phyloP scores from a whole-genome alignment of 1,140 invertebrate genomes.

The Eciton burchellii region DNA sequence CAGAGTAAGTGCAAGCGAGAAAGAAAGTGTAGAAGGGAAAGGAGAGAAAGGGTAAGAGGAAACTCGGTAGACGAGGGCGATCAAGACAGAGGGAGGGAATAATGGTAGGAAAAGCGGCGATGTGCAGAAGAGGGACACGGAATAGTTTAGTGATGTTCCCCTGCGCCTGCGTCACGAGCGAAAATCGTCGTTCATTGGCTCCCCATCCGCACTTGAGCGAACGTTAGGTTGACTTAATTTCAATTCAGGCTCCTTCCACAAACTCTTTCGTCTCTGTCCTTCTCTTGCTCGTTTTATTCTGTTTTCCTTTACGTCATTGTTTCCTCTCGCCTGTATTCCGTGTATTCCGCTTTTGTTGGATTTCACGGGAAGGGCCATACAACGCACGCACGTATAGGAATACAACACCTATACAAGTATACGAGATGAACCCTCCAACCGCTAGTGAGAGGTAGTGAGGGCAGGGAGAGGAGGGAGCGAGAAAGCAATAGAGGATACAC shows the following conservation, averaged over 20 bases:
- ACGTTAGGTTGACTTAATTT: constrained; percentile 74
- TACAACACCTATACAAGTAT: constrained; percentile 19
- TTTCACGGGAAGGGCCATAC: constrained; percentile 22
- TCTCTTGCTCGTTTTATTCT: not conserved
- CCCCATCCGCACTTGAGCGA: constrained; percentile 68
- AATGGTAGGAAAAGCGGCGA: constrained; percentile 47
- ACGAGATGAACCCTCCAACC: constrained; percentile 46
- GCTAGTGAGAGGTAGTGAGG: constrained; percentile 7
- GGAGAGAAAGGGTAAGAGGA: constrained; percentile 2
- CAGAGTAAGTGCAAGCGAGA: constrained; percentile 20
- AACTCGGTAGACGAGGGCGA: constrained; percentile 38
- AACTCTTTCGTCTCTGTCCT: constrained; percentile 21
- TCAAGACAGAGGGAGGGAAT: not conserved
- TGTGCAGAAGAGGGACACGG: constrained; percentile 4
- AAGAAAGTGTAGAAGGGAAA: not conserved
- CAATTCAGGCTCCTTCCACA: constrained; percentile 65
- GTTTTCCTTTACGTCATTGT: constrained; percentile 12
- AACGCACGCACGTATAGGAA: not conserved
- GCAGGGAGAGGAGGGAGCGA: not conserved
- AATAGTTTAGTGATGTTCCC: constrained; percentile 54
- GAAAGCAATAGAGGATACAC: no score
- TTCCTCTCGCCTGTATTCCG: not conserved
- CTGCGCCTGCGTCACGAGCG: constrained; percentile 65
- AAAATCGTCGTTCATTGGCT: constrained; percentile 64
- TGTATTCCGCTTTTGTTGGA: constrained; percentile 33